Evolutionary conservation across 2,113 vertebrate species (phyloP).

Genomic region (Salvelinus alpinus): DNA sequence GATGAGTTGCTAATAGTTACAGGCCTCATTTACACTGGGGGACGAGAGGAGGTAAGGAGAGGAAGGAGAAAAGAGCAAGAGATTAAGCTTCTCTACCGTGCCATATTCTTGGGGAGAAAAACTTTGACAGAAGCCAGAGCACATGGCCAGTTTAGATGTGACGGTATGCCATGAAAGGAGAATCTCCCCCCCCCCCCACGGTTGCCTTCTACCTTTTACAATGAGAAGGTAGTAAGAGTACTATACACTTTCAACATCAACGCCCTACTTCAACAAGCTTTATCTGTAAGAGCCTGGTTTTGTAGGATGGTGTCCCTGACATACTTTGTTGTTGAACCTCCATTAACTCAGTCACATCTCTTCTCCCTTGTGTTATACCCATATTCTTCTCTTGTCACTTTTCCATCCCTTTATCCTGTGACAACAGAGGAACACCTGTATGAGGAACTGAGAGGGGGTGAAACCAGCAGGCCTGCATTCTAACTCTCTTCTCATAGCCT

Average conservation of each 20-base stretch:
- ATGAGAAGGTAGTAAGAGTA: neutral
- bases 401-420: neutral
- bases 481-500: neutral
- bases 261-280: neutral
- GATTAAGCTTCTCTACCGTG: constrained; percentile 4
- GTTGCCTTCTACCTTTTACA: neutral
- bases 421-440: constrained; percentile 32
- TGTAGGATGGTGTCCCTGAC: neutral
- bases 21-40: constrained; percentile 42
- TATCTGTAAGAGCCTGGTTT: neutral
- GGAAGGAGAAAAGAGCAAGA: neutral
- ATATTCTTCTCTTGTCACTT: neutral
- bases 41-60: constrained; percentile 30
- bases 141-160: neutral
- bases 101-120: neutral
- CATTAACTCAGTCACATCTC: neutral
- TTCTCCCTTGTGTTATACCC: neutral
- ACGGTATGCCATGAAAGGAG: neutral
- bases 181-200: too few relatives aligned
- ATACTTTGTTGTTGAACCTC: neutral
- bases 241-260: neutral
- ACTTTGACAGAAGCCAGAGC: neutral
- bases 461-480: constrained; percentile 20
- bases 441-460: constrained; percentile 47
- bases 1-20: constrained; percentile 52